These are phyloP conservation scores for Athene noctua DNA, from an alignment of 2,113 vertebrate genomes.

Conservation along the genomic window DNA sequence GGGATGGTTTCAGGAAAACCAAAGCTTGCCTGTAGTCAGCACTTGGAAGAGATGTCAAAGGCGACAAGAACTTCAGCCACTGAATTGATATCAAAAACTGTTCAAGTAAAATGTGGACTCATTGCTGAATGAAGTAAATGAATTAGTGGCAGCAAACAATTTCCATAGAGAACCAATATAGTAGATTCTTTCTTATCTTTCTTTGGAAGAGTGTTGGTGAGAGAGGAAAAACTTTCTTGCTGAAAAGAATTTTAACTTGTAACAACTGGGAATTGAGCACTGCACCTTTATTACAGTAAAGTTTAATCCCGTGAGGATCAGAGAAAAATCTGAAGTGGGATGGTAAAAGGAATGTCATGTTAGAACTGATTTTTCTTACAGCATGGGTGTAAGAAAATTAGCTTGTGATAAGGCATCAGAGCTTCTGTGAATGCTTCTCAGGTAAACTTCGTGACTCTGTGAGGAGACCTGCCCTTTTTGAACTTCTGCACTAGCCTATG, in stretches of 20 bases:
- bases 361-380: not conserved
- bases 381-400: not conserved
- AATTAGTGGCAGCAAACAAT: not conserved
- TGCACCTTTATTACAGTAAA: not conserved
- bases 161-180: not conserved
- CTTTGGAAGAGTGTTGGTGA: not conserved
- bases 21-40: not conserved
- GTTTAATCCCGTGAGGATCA: not conserved
- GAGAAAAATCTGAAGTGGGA: not conserved
- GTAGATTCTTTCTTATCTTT: not conserved
- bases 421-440: not conserved
- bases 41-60: not conserved
- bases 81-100: not conserved
- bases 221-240: not conserved
- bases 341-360: not conserved
- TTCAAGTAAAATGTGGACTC: rapidly evolving
- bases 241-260: not conserved
- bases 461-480: not conserved
- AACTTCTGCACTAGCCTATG: not conserved
- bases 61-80: not conserved
- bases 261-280: not conserved
- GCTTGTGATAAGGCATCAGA: not conserved
- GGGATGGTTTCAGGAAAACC: not conserved
- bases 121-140: not conserved
- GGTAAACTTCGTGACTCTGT: not conserved